A percentile compares a stretch with the other conserved stretches of the same genome.
These are phyloP conservation scores for Helicoverpa zea DNA, from an alignment of 1,140 invertebrate genomes.

Conservation along the genomic window DNA sequence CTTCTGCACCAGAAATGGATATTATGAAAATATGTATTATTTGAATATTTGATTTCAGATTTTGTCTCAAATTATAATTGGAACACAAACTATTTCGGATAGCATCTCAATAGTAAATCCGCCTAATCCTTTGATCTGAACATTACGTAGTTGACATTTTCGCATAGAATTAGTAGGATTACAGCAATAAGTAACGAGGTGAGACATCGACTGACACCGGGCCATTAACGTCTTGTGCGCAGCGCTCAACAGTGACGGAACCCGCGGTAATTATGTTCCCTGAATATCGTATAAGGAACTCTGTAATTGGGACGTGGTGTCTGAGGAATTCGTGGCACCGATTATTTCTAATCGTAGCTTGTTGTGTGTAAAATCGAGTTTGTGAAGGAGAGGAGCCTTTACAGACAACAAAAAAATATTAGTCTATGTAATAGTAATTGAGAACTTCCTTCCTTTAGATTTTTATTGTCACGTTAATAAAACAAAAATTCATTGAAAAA, in stretches of 20 bases:
- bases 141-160: constrained; percentile 11
- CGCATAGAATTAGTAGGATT: constrained; percentile 28
- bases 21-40: no score
- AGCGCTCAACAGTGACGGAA: constrained; percentile 71
- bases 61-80: neutral
- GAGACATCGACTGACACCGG: constrained; percentile 56
- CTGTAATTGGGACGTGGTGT: constrained; percentile 48
- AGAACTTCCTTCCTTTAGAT: no score
- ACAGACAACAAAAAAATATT: no score
- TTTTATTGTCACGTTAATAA: no score
- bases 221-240: constrained; percentile 67
- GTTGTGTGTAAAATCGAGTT: no score
- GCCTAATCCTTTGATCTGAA: neutral
- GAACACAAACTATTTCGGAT: neutral
- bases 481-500: no score
- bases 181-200: constrained; percentile 48
- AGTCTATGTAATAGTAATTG: no score
- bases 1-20: no score
- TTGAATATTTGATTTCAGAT: neutral
- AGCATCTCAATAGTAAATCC: neutral
- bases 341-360: neutral
- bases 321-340: neutral
- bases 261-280: constrained; percentile 71
- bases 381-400: no score
- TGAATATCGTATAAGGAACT: constrained; percentile 69